A percentile compares a stretch with the other conserved stretches of the same genome.
Conservation (phyloP, 2,888 invertebrate species). For the Campaea margaritaria region DNA sequence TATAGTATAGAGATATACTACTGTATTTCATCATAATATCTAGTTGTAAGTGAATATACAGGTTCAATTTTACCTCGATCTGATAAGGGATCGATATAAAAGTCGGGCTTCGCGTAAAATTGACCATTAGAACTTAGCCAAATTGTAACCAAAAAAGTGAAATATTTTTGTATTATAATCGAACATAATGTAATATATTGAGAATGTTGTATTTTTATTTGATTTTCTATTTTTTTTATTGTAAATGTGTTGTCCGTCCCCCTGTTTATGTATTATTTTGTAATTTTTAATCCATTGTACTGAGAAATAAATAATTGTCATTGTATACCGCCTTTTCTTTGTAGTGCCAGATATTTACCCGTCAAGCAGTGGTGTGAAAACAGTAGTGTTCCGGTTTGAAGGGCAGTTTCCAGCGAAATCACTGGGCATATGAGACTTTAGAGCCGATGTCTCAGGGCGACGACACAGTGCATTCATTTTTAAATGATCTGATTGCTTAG, state of each 20-base stretch:
- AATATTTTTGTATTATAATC: constrained; percentile 63
- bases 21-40: too few relatives aligned
- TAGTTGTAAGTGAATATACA: constrained; percentile 14
- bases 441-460: too few relatives aligned
- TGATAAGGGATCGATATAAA: constrained; percentile 23
- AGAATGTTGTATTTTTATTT: constrained; percentile 42
- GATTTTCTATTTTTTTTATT: constrained; percentile 42
- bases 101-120: constrained; percentile 40
- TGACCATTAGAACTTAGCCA: constrained; percentile 53
- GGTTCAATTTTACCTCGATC: constrained; percentile 25
- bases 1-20: background rate
- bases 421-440: too few relatives aligned
- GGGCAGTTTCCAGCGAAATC: too few relatives aligned
- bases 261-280: constrained; percentile 54
- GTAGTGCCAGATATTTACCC: background rate
- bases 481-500: too few relatives aligned
- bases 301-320: constrained; percentile 52
- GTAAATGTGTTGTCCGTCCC: constrained; percentile 73
- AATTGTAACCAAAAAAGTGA: constrained; percentile 68
- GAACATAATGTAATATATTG: constrained; percentile 39
- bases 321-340: constrained; percentile 24
- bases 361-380: too few relatives aligned
- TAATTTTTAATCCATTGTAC: constrained; percentile 66
- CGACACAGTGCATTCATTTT: too few relatives aligned
- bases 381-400: too few relatives aligned